Percentiles rank a stretch among this genome's conserved stretches.
Conservation (phyloP, 1,140 invertebrate genomes). For the Pararge aegeria region DNA sequence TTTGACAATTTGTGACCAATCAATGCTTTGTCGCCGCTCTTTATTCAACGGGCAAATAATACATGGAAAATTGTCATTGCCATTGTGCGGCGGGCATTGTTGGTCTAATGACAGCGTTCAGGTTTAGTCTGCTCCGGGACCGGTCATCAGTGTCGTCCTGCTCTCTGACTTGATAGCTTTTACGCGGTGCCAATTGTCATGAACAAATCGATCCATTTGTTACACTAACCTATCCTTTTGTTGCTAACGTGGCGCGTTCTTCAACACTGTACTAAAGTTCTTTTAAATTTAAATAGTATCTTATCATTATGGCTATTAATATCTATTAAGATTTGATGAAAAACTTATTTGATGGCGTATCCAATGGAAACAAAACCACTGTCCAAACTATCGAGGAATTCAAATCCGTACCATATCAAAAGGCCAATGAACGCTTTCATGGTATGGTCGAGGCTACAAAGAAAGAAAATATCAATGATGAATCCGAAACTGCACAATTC, state of each 20-base stretch:
- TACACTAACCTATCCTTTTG: not conserved
- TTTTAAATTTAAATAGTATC: not conserved
- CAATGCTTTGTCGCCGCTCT: slow-evolving; percentile 75
- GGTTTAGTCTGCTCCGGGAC: slow-evolving; percentile 59
- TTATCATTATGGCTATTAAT: not conserved
- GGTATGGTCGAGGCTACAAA: slow-evolving; percentile 85
- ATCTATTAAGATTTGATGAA: not conserved
- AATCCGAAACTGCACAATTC: slow-evolving; percentile 91
- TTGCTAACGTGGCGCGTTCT: not conserved
- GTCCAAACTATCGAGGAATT: slow-evolving; percentile 52
- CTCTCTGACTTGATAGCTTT: slow-evolving; percentile 41
- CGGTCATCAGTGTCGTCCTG: slow-evolving; percentile 59
- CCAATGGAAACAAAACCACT: slow-evolving; percentile 47
- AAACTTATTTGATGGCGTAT: slow-evolving; percentile 49
- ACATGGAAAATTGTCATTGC: slow-evolving; percentile 76
- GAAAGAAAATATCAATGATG: slow-evolving; percentile 88
- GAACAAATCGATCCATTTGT: slow-evolving; percentile 22
- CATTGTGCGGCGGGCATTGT: slow-evolving; percentile 69
- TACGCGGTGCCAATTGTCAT: slow-evolving; percentile 25
- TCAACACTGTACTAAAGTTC: not conserved
- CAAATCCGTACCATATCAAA: slow-evolving; percentile 81
- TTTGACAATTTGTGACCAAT: slow-evolving; percentile 79
- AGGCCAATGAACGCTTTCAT: slow-evolving; percentile 87
- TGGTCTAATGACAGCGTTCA: slow-evolving; percentile 73
- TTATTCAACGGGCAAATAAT: slow-evolving; percentile 77